These are phyloP conservation scores for Euplexia lucipara DNA, from an alignment of 2,888 invertebrate genomes.

Conservation along the genomic window DNA sequence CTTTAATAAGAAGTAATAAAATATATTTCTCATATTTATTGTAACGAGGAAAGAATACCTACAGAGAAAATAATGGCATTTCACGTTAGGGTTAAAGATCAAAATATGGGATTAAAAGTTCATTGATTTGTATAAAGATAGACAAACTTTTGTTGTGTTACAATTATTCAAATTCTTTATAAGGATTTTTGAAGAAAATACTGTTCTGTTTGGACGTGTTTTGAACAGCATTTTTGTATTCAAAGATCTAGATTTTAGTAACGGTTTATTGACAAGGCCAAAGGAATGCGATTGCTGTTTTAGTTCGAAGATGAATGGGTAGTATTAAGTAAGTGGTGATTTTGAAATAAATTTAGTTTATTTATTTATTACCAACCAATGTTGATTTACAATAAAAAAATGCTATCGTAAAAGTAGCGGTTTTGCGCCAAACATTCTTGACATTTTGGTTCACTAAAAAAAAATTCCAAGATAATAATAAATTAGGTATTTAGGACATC, in stretches of 20 bases:
- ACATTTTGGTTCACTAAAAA: neutral
- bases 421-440: constrained; percentile 1
- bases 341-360: constrained; percentile 17
- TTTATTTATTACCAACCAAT: constrained; percentile 17
- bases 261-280: constrained; percentile 29
- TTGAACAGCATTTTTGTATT: constrained; percentile 25
- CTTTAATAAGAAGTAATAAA: constrained; percentile 38
- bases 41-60: constrained; percentile 38
- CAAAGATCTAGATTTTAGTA: constrained; percentile 35
- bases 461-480: too few relatives aligned
- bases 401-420: constrained; percentile 5
- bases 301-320: constrained; percentile 31
- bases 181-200: constrained; percentile 1
- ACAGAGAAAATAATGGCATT: constrained; percentile 36
- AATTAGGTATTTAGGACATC: neutral
- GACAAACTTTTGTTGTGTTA: constrained; percentile 12
- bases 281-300: constrained; percentile 27
- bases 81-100: constrained; percentile 55
- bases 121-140: constrained; percentile 49
- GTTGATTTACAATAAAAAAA: constrained; percentile 28
- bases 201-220: constrained; percentile 14
- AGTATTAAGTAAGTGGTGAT: constrained; percentile 12
- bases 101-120: constrained; percentile 55
- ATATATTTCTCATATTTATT: constrained; percentile 43
- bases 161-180: constrained; percentile 13